Conservation (phyloP, 2,113 vertebrate genomes). For the Irena cyanogastra region DNA sequence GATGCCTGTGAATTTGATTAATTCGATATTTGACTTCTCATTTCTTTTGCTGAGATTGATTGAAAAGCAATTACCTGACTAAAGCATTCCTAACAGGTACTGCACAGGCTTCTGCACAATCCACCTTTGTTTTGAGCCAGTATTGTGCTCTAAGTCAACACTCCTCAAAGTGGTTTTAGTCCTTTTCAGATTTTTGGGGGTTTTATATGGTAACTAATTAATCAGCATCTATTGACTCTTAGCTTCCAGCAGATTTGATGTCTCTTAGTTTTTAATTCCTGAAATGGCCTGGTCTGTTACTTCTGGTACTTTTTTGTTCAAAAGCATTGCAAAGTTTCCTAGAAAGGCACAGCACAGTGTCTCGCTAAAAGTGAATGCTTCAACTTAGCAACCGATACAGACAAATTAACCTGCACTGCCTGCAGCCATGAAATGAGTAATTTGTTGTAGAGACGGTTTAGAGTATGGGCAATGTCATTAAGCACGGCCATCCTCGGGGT, state of each 20-base stretch:
- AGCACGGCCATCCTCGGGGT: conserved; percentile 44
- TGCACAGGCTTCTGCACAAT: neutral
- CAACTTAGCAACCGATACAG: conserved; percentile 40
- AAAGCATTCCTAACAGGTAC: neutral
- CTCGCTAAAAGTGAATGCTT: conserved; percentile 3
- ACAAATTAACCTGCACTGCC: conserved; percentile 59
- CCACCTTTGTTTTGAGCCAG: neutral
- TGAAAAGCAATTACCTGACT: conserved; percentile 18
- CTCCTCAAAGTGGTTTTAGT: neutral
- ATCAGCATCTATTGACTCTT: conserved; percentile 30
- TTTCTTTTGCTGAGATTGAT: neutral
- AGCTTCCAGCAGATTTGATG: neutral
- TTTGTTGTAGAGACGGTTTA: conserved; percentile 18
- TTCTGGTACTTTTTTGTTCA: neutral
- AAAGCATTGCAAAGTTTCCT: conserved; percentile 42
- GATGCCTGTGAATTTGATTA: neutral
- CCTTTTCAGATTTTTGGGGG: neutral
- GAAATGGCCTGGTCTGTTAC: neutral
- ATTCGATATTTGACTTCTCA: neutral
- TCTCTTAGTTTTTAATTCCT: neutral
- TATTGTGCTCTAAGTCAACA: neutral
- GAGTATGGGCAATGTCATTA: conserved; percentile 57
- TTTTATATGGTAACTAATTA: conserved; percentile 13
- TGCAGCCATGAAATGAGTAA: conserved; percentile 60
- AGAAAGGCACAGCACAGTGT: neutral